phyloP scores from a whole-genome alignment of 53 echinoderm and acorn worm genomes.

The Mesocentrotus franciscanus region DNA sequence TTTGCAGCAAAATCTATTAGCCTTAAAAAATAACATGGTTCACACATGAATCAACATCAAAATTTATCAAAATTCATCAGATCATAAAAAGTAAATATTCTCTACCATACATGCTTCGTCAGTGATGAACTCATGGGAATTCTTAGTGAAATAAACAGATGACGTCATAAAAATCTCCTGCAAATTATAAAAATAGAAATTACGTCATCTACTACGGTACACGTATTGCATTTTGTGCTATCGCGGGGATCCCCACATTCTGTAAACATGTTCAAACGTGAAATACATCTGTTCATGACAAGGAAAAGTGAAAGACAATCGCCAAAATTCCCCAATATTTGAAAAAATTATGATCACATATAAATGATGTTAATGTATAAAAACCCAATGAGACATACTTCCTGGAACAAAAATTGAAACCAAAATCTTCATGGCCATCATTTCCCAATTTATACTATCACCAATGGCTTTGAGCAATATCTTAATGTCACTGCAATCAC shows the following conservation, averaged over 20 bases:
- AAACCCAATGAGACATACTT: not conserved
- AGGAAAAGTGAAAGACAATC: constrained; percentile 15
- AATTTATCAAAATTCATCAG: not conserved
- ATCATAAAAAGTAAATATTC: not conserved
- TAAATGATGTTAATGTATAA: not conserved
- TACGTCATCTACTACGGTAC: not conserved
- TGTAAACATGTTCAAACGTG: not conserved
- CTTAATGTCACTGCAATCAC: not conserved
- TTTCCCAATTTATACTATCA: not conserved
- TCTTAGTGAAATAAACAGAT: not conserved
- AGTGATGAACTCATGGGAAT: not conserved
- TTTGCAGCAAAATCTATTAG: not conserved
- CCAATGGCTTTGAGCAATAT: not conserved
- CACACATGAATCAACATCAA: constrained; percentile 11
- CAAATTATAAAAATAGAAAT: constrained; percentile 18
- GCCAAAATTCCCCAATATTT: not conserved
- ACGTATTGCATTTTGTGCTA: constrained; percentile 1
- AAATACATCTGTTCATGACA: not conserved
- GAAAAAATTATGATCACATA: not conserved
- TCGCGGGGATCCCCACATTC: not conserved
- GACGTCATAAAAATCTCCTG: constrained; percentile 21
- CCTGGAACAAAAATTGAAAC: not conserved
- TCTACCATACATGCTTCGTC: not conserved
- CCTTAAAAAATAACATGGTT: not conserved
- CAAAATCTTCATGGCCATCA: not conserved